phyloP scores from a whole-genome alignment of 1,140 invertebrate species.

The Bombus confusus region DNA sequence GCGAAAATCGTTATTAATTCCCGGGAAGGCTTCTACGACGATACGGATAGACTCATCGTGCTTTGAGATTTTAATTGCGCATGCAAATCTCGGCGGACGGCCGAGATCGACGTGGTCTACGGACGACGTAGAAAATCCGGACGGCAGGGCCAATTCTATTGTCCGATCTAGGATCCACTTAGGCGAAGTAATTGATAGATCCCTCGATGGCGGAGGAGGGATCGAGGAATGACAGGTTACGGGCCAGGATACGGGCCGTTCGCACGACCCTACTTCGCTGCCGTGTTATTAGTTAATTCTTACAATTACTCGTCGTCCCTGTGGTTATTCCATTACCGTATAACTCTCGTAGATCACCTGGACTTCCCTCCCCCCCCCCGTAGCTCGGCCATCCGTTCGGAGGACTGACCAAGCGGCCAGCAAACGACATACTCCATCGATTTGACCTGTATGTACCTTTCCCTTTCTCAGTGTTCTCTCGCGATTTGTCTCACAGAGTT shows the following conservation, averaged over 20 bases:
- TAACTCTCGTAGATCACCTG: conserved; percentile 71
- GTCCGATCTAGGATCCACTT: conserved; percentile 75
- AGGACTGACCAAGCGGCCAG: background rate
- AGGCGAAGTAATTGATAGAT: conserved; percentile 75
- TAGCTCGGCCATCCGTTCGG: background rate
- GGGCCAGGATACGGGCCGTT: conserved; percentile 70
- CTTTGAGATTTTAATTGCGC: conserved; percentile 58
- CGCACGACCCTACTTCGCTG: conserved; percentile 76
- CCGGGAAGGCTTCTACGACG: too few relatives aligned
- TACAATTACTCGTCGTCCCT: conserved; percentile 76
- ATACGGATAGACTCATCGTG: too few relatives aligned
- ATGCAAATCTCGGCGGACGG: conserved; percentile 60
- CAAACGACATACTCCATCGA: conserved; percentile 38
- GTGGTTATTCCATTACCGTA: conserved; percentile 76
- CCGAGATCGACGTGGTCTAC: background rate
- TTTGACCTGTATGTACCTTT: background rate
- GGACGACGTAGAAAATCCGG: conserved; percentile 44
- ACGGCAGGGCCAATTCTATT: conserved; percentile 71
- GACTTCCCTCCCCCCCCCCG: conserved; percentile 23
- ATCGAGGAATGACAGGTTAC: conserved; percentile 75
- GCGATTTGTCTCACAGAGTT: background rate
- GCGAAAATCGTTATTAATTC: background rate
- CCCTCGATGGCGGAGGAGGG: conserved; percentile 67
- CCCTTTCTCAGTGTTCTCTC: background rate
- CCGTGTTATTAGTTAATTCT: conserved; percentile 77